These are phyloP conservation scores for Enteromius treurensis DNA, from an alignment of 2,797 vertebrate genomes.

Conservation along the genomic window DNA sequence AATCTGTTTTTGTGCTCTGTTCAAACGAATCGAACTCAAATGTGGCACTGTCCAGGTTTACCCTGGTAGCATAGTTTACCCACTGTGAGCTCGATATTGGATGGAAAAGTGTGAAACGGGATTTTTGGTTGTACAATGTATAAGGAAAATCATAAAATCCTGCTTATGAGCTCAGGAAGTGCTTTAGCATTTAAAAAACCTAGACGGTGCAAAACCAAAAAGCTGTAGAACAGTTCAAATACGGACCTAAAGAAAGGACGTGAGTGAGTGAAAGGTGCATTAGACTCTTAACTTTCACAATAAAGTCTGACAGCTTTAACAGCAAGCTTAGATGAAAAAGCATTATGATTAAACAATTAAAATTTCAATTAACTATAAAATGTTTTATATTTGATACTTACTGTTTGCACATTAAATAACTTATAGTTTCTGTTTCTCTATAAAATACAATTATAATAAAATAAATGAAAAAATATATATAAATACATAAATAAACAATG, in stretches of 20 bases:
- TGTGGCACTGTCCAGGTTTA: slow-evolving; percentile 23
- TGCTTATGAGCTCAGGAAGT: neutral
- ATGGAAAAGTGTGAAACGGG: slow-evolving; percentile 16
- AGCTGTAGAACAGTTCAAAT: neutral
- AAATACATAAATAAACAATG: too few relatives aligned
- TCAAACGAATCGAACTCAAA: slow-evolving; percentile 35
- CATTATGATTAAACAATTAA: neutral
- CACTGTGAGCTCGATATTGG: slow-evolving; percentile 14
- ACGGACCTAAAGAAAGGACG: neutral
- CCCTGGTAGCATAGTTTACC: neutral
- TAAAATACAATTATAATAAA: neutral
- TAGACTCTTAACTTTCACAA: too few relatives aligned
- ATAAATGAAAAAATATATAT: neutral
- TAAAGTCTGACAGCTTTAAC: slow-evolving; percentile 2
- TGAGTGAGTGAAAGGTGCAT: too few relatives aligned
- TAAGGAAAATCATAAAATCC: slow-evolving; percentile 2
- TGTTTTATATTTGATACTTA: neutral
- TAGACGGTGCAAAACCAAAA: neutral
- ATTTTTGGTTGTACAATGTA: slow-evolving; percentile 13
- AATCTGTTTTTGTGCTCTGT: slow-evolving; percentile 31
- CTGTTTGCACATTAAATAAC: neutral
- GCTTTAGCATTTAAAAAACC: neutral
- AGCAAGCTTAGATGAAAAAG: neutral
- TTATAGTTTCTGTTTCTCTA: neutral
- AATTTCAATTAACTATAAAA: neutral